Base-by-base conservation (phyloP, 2,888 invertebrate genomes). In the Orchesellides sinensis region DNA sequence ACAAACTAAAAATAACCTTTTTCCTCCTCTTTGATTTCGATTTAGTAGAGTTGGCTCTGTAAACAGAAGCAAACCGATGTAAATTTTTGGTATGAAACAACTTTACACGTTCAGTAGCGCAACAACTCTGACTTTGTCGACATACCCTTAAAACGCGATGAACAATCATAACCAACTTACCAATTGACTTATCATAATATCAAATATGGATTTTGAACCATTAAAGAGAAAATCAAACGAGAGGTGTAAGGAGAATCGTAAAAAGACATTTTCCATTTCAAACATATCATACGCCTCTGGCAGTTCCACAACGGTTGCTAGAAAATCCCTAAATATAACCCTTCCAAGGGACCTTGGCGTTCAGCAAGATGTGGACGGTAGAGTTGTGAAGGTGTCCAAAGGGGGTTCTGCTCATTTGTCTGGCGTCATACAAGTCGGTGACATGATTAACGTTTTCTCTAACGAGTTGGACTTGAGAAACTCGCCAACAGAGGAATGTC, bases 371-470 rank as follows among this genome's bases (percentile, higher is more conserved):
- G 65, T 25, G 19, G 79, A 79, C 45, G 52, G 69, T 17, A 54
- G 86, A 65, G 78, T 88, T 40, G 54, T 87, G 19, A 78, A 78
- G 59, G 35, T 88, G n/a, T 27, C 52, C 8, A 77, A 83, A 54
- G 84, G 83, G 14, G 84, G 85, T 14, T 84, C 87, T n/a, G 87
- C 87, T 47, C 87, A 87, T 73, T 56, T 81, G 3, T 83, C 84
- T 8, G 87, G 87, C 40, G 84, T 88, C 40, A 74, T 88, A 32
- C 88, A 88, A 83, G 65, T 88, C 59, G 88, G 88, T n/a, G 88
- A 88, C 47, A 32, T 87, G 29, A 65, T 85, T 19, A 78, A 86
- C 17, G 85, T 84, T 32, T 82, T 83, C 35, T 59, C 73, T n/a
- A 69, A 66, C 12, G 78, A 81, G 17, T 69, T 74, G 47, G 59